Percentiles rank a stretch among this genome's conserved stretches.
phyloP scores from a whole-genome alignment of 2,797 vertebrate species.

The Sebastes trivittatus region DNA sequence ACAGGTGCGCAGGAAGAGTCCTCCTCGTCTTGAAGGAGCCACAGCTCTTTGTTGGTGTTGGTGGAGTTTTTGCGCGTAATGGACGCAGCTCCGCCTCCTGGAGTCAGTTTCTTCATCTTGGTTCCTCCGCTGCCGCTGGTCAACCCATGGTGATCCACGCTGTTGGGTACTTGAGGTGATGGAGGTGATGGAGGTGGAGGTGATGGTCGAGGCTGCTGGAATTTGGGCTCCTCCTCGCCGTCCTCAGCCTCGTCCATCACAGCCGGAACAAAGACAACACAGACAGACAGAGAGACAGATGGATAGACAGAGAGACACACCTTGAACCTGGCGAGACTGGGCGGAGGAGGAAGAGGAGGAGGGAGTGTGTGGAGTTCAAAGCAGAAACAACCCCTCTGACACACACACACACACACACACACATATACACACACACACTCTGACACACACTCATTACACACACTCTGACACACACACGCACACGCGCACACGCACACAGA shows the following conservation, averaged over 20 bases:
- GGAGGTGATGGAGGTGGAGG: slow-evolving; percentile 20
- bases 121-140: slow-evolving; percentile 63
- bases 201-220: slow-evolving; percentile 65
- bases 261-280: not conserved
- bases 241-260: slow-evolving; percentile 78
- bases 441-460: no score
- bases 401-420: slow-evolving; percentile 50
- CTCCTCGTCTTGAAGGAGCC: slow-evolving; percentile 68
- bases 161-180: not conserved
- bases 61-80: slow-evolving; percentile 74
- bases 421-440: slow-evolving; percentile 50
- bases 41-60: slow-evolving; percentile 76
- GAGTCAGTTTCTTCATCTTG: slow-evolving; percentile 70
- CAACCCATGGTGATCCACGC: slow-evolving; percentile 35
- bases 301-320: slow-evolving; percentile 9
- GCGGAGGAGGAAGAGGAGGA: slow-evolving; percentile 32
- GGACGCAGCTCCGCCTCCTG: slow-evolving; percentile 81
- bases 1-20: slow-evolving; percentile 38
- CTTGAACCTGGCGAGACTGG: slow-evolving; percentile 59
- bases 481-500: slow-evolving; percentile 47
- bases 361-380: slow-evolving; percentile 43
- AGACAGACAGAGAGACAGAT: not conserved
- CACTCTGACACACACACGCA: slow-evolving; percentile 45
- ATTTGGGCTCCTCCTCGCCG: slow-evolving; percentile 78
- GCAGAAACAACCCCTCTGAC: slow-evolving; percentile 56